A percentile compares a stretch with the other conserved stretches of the same genome.
These are phyloP conservation scores for Drosophila teissieri DNA, from an alignment of 1,140 invertebrate species.

Conservation along the genomic window DNA sequence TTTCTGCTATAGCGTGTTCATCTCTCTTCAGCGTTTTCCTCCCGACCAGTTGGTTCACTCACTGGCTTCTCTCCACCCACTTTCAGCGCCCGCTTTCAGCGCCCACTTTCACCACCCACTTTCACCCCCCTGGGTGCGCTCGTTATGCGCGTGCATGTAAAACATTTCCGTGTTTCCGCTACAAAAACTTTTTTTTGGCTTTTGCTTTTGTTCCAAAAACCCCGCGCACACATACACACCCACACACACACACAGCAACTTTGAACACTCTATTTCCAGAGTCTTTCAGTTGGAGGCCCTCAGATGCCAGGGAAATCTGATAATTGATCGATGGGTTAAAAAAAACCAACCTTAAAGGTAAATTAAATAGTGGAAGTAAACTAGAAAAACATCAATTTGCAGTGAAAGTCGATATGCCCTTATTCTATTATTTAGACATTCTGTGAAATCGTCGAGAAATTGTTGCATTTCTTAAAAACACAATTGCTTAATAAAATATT, in stretches of 20 bases:
- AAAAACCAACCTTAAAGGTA: background rate
- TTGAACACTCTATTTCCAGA: background rate
- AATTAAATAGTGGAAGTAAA: too few species aligned
- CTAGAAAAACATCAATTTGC: too few species aligned
- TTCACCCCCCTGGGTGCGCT: constrained; percentile 1
- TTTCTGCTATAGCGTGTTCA: constrained; percentile 29
- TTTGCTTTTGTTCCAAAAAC: constrained; percentile 55
- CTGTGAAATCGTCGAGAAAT: too few species aligned
- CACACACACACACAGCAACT: constrained; percentile 4
- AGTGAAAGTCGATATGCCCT: too few species aligned
- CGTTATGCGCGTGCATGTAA: constrained; percentile 70
- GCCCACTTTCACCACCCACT: background rate
- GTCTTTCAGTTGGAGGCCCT: background rate
- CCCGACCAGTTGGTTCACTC: constrained; percentile 12
- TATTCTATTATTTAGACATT: too few species aligned
- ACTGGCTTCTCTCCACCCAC: constrained; percentile 2
- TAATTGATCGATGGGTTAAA: background rate
- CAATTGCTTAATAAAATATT: too few species aligned
- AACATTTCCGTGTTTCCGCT: constrained; percentile 81
- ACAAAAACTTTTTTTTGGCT: constrained; percentile 74
- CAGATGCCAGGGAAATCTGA: background rate
- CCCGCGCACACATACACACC: constrained; percentile 19
- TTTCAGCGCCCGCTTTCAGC: background rate
- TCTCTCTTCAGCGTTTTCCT: constrained; percentile 18
- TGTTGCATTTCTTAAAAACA: too few species aligned